Percentiles rank a stretch among this genome's conserved stretches.
These are phyloP conservation scores for Calcarius lapponicus DNA, from an alignment of 2,797 vertebrate species.

Conservation along the genomic window DNA sequence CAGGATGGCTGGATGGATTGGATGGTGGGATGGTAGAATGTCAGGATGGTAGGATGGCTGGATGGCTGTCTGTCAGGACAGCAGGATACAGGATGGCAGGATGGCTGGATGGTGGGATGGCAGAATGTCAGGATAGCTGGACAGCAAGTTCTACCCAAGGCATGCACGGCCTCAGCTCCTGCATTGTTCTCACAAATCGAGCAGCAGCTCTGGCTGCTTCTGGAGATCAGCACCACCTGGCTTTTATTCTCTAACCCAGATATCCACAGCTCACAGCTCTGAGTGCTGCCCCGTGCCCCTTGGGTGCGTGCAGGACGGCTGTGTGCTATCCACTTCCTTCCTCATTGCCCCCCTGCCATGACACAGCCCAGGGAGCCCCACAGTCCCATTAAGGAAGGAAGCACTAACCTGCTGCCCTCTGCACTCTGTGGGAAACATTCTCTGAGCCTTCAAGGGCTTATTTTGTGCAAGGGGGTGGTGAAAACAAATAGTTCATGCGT, in stretches of 20 bases:
- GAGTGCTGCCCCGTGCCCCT: background rate
- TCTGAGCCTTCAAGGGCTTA: background rate
- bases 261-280: background rate
- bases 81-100: background rate
- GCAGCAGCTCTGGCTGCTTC: background rate
- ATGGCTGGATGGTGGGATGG: background rate
- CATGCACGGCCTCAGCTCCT: background rate
- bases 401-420: constrained; percentile 1
- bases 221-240: background rate
- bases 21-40: background rate
- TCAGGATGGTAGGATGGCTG: background rate
- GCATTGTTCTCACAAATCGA: accelerated
- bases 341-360: background rate
- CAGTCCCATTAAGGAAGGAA: constrained; percentile 59
- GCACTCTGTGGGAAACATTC: background rate
- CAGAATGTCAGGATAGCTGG: no score
- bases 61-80: background rate
- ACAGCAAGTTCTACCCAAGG: background rate
- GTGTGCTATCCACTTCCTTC: constrained; percentile 39
- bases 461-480: background rate
- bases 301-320: background rate
- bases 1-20: background rate
- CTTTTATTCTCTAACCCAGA: background rate
- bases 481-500: background rate
- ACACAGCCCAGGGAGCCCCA: background rate